phyloP scores from a whole-genome alignment of 2,113 vertebrate genomes.

The Ibidorhyncha struthersii region DNA sequence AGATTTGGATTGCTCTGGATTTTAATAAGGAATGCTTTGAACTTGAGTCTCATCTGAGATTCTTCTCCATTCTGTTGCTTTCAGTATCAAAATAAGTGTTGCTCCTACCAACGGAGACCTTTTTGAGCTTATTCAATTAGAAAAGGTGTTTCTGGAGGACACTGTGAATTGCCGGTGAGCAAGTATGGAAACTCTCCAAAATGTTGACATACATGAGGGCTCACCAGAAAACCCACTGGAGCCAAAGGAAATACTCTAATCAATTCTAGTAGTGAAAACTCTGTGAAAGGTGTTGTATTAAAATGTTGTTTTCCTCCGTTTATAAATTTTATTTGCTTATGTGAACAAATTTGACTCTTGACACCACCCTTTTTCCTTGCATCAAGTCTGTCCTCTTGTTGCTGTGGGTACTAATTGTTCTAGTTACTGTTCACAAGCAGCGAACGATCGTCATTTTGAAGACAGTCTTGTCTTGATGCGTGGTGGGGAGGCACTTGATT shows the following conservation, averaged over 20 bases:
- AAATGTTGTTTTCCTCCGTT: not conserved
- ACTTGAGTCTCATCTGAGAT: not conserved
- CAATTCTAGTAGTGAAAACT: not conserved
- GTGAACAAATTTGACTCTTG: not conserved
- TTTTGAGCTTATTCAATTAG: not conserved
- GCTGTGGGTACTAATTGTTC: not conserved
- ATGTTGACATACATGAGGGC: not conserved
- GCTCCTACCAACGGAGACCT: not conserved
- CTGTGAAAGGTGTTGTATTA: not conserved
- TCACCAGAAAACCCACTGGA: not conserved
- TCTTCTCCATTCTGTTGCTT: not conserved
- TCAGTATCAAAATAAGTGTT: not conserved
- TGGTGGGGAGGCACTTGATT: not conserved
- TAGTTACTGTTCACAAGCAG: not conserved
- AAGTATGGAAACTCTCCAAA: not conserved
- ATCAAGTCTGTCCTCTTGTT: not conserved
- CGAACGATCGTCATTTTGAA: not conserved
- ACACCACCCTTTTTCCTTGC: not conserved
- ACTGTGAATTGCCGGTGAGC: not conserved
- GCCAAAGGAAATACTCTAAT: not conserved
- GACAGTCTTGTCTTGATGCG: not conserved
- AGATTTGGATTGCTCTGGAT: not conserved
- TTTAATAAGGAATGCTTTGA: not conserved
- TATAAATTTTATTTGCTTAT: not conserved
- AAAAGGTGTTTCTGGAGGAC: not conserved